Evolutionary conservation across 2,888 invertebrate species (phyloP), one percentile per base, ranked within the genome.

Genomic region (Ganaspis brasiliensis): DNA sequence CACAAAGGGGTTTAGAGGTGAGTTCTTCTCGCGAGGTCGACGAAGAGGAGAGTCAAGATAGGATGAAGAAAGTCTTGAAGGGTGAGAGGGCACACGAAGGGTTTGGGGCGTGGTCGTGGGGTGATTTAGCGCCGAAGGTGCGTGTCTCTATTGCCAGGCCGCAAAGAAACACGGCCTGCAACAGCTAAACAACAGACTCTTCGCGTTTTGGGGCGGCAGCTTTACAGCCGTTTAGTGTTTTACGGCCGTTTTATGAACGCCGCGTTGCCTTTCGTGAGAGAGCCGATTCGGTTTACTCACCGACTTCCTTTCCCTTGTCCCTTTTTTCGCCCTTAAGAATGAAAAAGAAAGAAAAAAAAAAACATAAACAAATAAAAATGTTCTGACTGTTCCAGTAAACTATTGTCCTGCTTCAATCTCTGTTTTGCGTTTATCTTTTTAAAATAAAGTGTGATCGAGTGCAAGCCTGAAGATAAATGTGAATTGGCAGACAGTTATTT

Each of bases 161-260:
- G 82, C 84, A 83, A 84, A 83, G 83, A 63, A 82, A 83, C 76
- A 74, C 75, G 84, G 81, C 82, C 81, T 75, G 73, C 76, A 80
- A 77, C 81, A 82, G 83, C 85, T 83, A 84, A 86, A 87, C 85
- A 86, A 84, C 85, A 79, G 78, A 81, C 81, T 77, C 79, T 83
- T 79, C 84, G 84, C 85, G 85, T 90, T 90, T 90, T 84, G 89
- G 90, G 86, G 87, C 91, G 90, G 90, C 91, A 91, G 89, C 88
- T 91, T 91, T 91, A 91, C 91, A 91, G 87, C 90, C 91, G 91
- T 91, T 91, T 91, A 91, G 91, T 89, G 91, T 90, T 91, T 91
- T 91, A 91, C 89, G 89, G 88, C 87, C 88, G 89, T 91, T 91
- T 91, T 91, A 91, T 91, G 91, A 90, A 90, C 86, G 89, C 88